Evolutionary conservation across 2,797 vertebrate species (phyloP), one percentile per base, ranked within the genome.

Genomic region (Labeo calbasu): DNA sequence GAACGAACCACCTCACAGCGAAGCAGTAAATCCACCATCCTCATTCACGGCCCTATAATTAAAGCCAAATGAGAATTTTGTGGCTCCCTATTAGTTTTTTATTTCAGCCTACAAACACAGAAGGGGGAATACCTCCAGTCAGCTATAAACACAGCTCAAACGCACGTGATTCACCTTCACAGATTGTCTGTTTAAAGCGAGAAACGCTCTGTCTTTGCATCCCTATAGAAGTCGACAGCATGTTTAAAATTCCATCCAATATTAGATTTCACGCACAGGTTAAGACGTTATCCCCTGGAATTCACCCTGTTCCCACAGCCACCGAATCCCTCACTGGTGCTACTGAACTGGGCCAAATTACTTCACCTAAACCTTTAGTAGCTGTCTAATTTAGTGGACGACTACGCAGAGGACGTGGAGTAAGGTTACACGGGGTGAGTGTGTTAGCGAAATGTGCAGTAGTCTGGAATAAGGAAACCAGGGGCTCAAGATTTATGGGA

Each of bases 41-140:
- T 85, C 61, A 25, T 83, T 73, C 66, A 53, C 75, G 19, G 69
- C 61, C 51, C 59, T 82, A 53, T 87, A 89, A 90, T 89, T 88
- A 88, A 89, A 88, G 51, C 87, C 87, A 88, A 91, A 90, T 88
- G 87, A 89, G 84, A 86, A 73, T 88, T 91, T 88, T 87, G 88
- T 87, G 84, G 71, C 78, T 87, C 68, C 79, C 85, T 76, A 85
- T 87, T 90, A 84, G 84, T 43, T 89, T 89, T 91, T 90, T 90
- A 91, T 87, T 87, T 86, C 70, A 82, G 71, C 69, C 82, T 80
- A 85, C 84, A 87, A 90, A 87, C 40, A 53, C 63, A 81, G 40
- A 84, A 68, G 79, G 69, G 80, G 72, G 83, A 75, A 61, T 51
- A 84, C 77, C 63, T 77, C 53, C 21, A 23, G 73, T 70, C 55